Evolutionary conservation across 1,140 invertebrate genomes (phyloP), one percentile per base, ranked within the genome.

Genomic region (Yoshiicerus persimilis): DNA sequence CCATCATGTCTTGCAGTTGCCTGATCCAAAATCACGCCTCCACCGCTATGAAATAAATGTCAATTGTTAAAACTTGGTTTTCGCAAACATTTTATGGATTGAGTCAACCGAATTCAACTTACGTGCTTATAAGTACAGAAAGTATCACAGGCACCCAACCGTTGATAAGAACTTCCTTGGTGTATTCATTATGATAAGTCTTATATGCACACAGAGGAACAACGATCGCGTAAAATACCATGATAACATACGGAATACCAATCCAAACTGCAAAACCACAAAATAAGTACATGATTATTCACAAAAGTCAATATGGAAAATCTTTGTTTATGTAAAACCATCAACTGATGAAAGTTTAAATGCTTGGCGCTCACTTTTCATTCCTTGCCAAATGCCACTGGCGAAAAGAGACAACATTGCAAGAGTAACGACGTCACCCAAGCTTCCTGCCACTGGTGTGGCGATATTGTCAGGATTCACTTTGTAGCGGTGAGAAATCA

Each of bases 401-500:
- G 96, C 95, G 64, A 97, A 96, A 41, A 94, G 94, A 1, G 97
- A 95, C 0, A 99, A 93, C 6, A 98, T 94, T 20, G 95, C 95
- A 34, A 99, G 94, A 62, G 97, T 98, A 11, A 97, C 96, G 2
- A 99, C 95, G 92, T 99, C 98, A 0, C 98, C 98, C 64, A 99
- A 95, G 85, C 97, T 98, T 4, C 98, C 98, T 11, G 98, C 98
- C 36, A 99, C 94, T 0, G 98, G 98, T 10, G 98, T 99, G 16
- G 98, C 98, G 75, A 99, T 94, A 93, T 99, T 99, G 92, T 99
- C 98, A 0, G 98, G 98, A 93, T 99, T 99, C 91, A 99, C 95
- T 89, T 96, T 95, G 91, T 95, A 95, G 87, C 95, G 95, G 91
- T 96, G 94, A 4, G 97, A 96, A 39, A 96, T 91, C 90, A 97